Percentiles rank a stretch among this genome's conserved stretches.
phyloP scores from a whole-genome alignment of 2,888 invertebrate species.

The Smittia aterrima region DNA sequence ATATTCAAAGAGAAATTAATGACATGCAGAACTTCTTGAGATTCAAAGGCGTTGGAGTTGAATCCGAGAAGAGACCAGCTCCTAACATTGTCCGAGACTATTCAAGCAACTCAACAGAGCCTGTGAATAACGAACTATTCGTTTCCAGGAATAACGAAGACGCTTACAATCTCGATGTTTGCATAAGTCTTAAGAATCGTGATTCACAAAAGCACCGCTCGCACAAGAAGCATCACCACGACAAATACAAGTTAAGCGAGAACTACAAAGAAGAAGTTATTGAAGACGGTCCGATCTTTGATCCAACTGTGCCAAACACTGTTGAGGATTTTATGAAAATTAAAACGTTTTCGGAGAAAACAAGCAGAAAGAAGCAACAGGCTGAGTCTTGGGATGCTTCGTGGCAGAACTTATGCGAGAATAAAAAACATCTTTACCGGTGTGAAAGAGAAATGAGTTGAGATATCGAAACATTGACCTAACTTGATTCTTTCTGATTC shows the following conservation, averaged over 20 bases:
- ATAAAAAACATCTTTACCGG: conserved; percentile 21
- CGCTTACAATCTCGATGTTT: conserved; percentile 28
- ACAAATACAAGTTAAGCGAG: not conserved
- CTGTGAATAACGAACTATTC: not conserved
- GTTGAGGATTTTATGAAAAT: conserved; percentile 25
- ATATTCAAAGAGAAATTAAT: conserved; percentile 32
- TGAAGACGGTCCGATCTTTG: conserved; percentile 18
- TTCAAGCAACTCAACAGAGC: not conserved
- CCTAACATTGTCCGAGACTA: not conserved
- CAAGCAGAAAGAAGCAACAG: conserved; percentile 24
- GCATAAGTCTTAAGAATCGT: conserved; percentile 10
- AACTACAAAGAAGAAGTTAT: conserved; percentile 4
- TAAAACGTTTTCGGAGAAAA: conserved; percentile 13
- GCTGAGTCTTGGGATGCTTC: conserved; percentile 6
- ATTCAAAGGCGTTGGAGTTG: not conserved
- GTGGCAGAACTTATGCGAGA: conserved; percentile 24
- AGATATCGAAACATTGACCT: not conserved
- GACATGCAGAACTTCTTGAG: conserved; percentile 33
- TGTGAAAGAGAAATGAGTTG: not conserved
- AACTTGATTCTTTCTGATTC: not conserved
- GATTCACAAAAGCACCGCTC: not conserved
- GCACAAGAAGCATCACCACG: not conserved
- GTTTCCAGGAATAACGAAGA: conserved; percentile 23
- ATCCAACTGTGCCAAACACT: conserved; percentile 28
- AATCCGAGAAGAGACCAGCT: not conserved